Evolutionary conservation across 2,797 vertebrate species (phyloP).

Genomic region (Typhlichthys subterraneus): DNA sequence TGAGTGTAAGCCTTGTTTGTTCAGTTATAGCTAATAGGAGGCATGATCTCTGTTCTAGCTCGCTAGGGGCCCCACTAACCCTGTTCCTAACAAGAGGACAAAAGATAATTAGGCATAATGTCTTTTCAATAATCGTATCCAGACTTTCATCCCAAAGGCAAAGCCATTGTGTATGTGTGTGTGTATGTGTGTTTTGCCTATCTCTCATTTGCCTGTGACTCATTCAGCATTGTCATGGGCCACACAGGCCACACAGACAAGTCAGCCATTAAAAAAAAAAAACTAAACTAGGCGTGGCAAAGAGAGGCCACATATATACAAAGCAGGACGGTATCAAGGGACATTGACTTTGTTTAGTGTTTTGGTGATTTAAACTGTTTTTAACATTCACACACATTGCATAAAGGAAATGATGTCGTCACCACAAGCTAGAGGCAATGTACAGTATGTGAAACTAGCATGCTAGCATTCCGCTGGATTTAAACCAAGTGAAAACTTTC

Average conservation of each 20-base stretch:
- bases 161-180: conserved; percentile 4
- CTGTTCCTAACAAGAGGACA: conserved; percentile 7
- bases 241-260: conserved; percentile 41
- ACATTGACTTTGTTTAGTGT: conserved; percentile 31
- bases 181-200: conserved; percentile 25
- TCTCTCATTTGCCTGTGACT: conserved; percentile 46
- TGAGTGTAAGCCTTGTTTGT: conserved; percentile 23
- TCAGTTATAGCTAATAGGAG: conserved; percentile 23
- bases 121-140: background rate
- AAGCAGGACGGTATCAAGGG: conserved; percentile 36
- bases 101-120: background rate
- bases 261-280: conserved; percentile 48
- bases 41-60: background rate
- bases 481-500: conserved; percentile 21
- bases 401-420: background rate
- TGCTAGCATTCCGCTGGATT: background rate
- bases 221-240: conserved; percentile 29
- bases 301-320: conserved; percentile 40
- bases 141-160: background rate
- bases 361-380: conserved; percentile 10
- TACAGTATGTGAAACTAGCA: conserved; percentile 1
- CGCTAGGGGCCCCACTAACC: background rate
- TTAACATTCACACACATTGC: background rate
- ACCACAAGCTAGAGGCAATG: background rate
- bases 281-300: conserved; percentile 58